These are phyloP conservation scores for Diplodus puntazzo DNA, from an alignment of 2,797 vertebrate species.

Conservation along the genomic window DNA sequence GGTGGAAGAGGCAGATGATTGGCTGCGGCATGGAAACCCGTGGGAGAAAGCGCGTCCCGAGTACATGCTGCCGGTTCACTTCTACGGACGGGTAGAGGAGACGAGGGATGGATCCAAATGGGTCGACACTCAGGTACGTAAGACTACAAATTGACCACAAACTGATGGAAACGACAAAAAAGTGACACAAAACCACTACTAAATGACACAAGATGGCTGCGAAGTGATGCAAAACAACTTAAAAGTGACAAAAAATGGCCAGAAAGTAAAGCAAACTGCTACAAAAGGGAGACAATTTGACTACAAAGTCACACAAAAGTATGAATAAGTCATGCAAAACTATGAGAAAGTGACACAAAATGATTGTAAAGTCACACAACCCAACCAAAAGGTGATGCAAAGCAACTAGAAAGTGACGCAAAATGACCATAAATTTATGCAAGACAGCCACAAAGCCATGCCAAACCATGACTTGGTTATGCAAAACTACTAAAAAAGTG, in stretches of 20 bases:
- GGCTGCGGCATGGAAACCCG: slow-evolving; percentile 96
- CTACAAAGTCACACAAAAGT: not conserved
- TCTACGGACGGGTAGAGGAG: slow-evolving; percentile 93
- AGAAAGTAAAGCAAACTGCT: not conserved
- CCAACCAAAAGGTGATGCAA: not conserved
- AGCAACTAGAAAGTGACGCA: not conserved
- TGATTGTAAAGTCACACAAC: not conserved
- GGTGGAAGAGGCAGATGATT: slow-evolving; percentile 98
- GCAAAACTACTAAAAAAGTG: not conserved
- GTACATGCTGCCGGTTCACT: slow-evolving; percentile 97
- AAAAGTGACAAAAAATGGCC: not conserved
- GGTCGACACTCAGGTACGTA: slow-evolving; percentile 93
- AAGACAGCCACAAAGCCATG: not conserved
- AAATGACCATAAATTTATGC: not conserved
- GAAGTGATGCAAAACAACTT: not conserved
- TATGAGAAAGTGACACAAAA: not conserved
- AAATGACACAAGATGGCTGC: rapidly evolving
- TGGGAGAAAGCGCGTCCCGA: slow-evolving; percentile 98
- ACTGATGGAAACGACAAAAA: no score
- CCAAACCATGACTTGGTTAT: no score
- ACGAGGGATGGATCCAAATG: slow-evolving; percentile 86
- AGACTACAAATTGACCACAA: not conserved
- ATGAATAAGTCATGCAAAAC: no score
- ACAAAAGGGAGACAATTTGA: not conserved
- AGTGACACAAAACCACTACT: no score